phyloP scores from a whole-genome alignment of 2,888 invertebrate genomes.

The Leptopterna dolabrata region DNA sequence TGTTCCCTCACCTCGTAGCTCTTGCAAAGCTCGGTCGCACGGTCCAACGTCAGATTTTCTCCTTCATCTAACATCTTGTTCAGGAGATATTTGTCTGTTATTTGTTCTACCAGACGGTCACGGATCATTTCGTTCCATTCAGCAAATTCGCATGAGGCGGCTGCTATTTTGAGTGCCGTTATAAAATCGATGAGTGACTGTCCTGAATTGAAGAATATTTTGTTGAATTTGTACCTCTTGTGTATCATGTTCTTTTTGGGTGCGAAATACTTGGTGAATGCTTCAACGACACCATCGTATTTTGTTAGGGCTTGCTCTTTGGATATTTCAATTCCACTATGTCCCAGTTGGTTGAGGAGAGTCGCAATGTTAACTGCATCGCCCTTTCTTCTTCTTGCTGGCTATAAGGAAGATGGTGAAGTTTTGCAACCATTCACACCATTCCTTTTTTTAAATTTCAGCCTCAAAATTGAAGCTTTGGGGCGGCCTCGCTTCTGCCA shows the following conservation, averaged over 20 bases:
- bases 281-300: neutral
- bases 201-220: neutral
- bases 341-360: too few relatives aligned
- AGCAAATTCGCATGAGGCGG: neutral
- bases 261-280: slow-evolving; percentile 17
- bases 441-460: too few relatives aligned
- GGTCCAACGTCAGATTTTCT: too few relatives aligned
- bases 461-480: neutral
- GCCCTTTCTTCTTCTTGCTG: neutral
- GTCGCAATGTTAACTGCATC: neutral
- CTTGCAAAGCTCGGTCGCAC: too few relatives aligned
- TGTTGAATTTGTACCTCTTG: neutral
- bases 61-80: too few relatives aligned
- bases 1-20: too few relatives aligned
- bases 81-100: too few relatives aligned
- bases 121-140: too few relatives aligned
- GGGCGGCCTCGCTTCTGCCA: neutral
- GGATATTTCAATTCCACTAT: neutral
- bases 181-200: neutral
- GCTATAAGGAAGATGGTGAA: too few relatives aligned
- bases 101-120: too few relatives aligned
- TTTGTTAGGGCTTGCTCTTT: neutral
- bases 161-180: neutral
- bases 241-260: slow-evolving; percentile 5
- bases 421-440: too few relatives aligned